phyloP scores from a whole-genome alignment of 2,113 vertebrate species.

The Colistium nudipinnis region DNA sequence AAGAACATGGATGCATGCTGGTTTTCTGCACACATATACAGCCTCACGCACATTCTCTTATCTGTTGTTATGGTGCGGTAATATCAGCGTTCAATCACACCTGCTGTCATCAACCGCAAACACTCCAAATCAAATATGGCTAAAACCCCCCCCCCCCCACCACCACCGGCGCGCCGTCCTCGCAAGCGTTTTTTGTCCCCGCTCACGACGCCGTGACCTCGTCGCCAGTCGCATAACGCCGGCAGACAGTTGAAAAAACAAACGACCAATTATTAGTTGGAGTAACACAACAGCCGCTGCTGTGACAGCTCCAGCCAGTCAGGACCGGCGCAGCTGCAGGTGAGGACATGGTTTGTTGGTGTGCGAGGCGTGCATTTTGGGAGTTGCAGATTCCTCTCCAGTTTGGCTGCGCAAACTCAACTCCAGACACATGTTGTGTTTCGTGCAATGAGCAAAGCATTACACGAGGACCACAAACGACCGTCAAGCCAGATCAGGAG shows the following conservation, averaged over 20 bases:
- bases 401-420: neutral
- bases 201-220: conserved; percentile 52
- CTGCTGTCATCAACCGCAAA: conserved; percentile 1
- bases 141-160: no score
- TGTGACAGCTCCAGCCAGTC: conserved; percentile 29
- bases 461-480: neutral
- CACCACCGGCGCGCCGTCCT: conserved; percentile 19
- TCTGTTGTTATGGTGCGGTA: conserved; percentile 15
- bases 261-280: conserved; percentile 63
- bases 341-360: conserved; percentile 35
- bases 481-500: neutral
- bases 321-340: conserved; percentile 43
- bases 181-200: conserved; percentile 34
- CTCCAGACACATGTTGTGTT: neutral
- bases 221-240: conserved; percentile 62
- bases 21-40: neutral
- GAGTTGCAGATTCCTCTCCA: neutral
- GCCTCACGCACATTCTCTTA: neutral
- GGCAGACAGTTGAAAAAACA: conserved; percentile 72
- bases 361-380: neutral
- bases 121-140: conserved; percentile 22
- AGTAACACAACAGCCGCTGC: conserved; percentile 19
- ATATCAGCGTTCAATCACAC: conserved; percentile 15
- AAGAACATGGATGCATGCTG: neutral
- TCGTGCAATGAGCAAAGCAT: neutral